These are phyloP conservation scores for Speoplatyrhinus poulsoni DNA, from an alignment of 2,113 vertebrate species.

Conservation along the genomic window DNA sequence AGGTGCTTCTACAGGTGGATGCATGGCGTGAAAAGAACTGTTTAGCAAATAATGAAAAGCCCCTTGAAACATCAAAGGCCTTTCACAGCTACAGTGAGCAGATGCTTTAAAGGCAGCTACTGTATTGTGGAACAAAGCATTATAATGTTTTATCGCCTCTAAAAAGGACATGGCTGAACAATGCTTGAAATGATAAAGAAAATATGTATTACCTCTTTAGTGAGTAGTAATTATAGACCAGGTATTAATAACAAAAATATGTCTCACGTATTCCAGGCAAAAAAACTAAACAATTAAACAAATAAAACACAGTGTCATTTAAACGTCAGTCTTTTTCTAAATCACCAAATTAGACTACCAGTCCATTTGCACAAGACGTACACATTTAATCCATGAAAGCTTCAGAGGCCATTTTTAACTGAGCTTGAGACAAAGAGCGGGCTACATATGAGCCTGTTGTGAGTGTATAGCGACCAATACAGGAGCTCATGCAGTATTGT, in stretches of 20 bases:
- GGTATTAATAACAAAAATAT: background rate
- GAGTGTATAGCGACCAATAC: no score
- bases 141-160: background rate
- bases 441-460: no score
- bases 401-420: no score
- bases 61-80: background rate
- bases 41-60: background rate
- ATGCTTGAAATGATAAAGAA: background rate
- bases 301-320: no score
- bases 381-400: no score
- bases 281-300: background rate
- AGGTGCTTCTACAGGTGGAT: conserved; percentile 24
- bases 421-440: no score
- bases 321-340: no score
- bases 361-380: no score
- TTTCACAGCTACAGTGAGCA: background rate
- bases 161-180: background rate
- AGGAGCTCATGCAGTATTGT: background rate
- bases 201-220: no score
- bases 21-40: conserved; percentile 6
- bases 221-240: background rate
- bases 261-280: background rate
- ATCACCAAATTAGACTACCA: no score
- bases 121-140: background rate
- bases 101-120: background rate